Percentiles rank a stretch among this genome's conserved stretches.
These are phyloP conservation scores for Actinostola sp. DNA, from an alignment of 92 coral and sea anemone genomes.

Conservation along the genomic window DNA sequence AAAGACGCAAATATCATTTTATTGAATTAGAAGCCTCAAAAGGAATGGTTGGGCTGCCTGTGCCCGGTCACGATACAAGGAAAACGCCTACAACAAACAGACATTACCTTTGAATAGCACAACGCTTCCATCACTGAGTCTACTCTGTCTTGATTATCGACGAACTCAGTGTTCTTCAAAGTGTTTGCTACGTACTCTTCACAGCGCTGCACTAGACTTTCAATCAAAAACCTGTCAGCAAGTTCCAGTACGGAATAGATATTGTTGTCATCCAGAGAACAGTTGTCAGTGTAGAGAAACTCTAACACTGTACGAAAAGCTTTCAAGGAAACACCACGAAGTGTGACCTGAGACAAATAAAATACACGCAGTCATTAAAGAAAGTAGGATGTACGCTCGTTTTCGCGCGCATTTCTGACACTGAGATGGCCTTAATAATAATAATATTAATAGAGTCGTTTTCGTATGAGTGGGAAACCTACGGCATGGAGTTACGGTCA, in stretches of 20 bases:
- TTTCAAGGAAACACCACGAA: conserved; percentile 42
- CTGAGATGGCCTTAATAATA: too few relatives aligned
- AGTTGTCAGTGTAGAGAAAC: conserved; percentile 59
- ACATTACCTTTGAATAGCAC: conserved; percentile 16
- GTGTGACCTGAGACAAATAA: conserved; percentile 30
- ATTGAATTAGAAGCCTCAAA: too few relatives aligned
- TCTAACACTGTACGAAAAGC: conserved; percentile 52
- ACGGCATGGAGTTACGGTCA: too few relatives aligned
- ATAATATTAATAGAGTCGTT: too few relatives aligned
- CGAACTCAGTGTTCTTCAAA: not conserved
- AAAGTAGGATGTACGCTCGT: too few relatives aligned
- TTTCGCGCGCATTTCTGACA: too few relatives aligned
- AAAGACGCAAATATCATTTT: too few relatives aligned
- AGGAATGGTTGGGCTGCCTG: too few relatives aligned
- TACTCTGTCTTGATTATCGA: not conserved
- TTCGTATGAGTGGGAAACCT: too few relatives aligned
- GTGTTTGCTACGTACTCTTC: conserved; percentile 23
- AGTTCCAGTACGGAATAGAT: conserved; percentile 36
- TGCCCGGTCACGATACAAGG: too few relatives aligned
- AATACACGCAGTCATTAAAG: not conserved
- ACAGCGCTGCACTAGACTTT: conserved; percentile 51
- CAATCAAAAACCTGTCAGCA: conserved; percentile 51
- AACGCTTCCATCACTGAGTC: conserved; percentile 18
- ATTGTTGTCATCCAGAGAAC: conserved; percentile 23
- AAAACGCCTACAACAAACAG: too few relatives aligned